A percentile compares a stretch with the other conserved stretches of the same genome.
Conservation (phyloP, 2,888 invertebrate genomes). For the Apodemia mormo region DNA sequence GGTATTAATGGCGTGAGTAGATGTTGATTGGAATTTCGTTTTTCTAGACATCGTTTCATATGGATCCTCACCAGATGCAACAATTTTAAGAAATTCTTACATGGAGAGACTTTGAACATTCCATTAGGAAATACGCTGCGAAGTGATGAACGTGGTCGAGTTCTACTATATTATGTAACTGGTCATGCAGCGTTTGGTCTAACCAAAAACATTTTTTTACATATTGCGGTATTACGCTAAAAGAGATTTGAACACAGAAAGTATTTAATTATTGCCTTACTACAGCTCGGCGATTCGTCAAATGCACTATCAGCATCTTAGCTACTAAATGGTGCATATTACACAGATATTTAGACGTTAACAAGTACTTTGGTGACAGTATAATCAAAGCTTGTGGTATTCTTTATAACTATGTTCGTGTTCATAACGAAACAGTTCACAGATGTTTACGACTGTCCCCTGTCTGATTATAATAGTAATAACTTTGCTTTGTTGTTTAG, state of each 20-base stretch:
- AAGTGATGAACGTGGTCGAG: slow-evolving; percentile 12
- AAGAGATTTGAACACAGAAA: slow-evolving; percentile 1
- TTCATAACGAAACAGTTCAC: slow-evolving; percentile 16
- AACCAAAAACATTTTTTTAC: not conserved
- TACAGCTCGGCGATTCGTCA: slow-evolving; percentile 25
- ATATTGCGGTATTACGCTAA: not conserved
- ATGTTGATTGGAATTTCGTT: no score
- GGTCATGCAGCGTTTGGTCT: slow-evolving; percentile 26
- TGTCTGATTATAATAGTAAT: no score
- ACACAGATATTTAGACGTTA: slow-evolving; percentile 21
- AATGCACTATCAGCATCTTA: slow-evolving; percentile 30
- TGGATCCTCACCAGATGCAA: no score
- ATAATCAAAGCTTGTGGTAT: slow-evolving; percentile 17
- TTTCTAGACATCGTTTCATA: no score
- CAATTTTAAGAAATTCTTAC: no score
- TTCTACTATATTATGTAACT: slow-evolving; percentile 21
- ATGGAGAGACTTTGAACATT: slow-evolving; percentile 7
- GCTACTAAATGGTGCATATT: slow-evolving; percentile 28
- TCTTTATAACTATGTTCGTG: slow-evolving; percentile 20
- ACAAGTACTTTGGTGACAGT: slow-evolving; percentile 15
- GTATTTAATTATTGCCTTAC: slow-evolving; percentile 25
- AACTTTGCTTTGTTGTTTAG: no score
- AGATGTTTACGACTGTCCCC: slow-evolving; percentile 15
- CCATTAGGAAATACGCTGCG: slow-evolving; percentile 7
- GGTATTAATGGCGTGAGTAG: no score